Evolutionary conservation across 2,113 vertebrate genomes (phyloP).

Genomic region (Anoura caudifer): DNA sequence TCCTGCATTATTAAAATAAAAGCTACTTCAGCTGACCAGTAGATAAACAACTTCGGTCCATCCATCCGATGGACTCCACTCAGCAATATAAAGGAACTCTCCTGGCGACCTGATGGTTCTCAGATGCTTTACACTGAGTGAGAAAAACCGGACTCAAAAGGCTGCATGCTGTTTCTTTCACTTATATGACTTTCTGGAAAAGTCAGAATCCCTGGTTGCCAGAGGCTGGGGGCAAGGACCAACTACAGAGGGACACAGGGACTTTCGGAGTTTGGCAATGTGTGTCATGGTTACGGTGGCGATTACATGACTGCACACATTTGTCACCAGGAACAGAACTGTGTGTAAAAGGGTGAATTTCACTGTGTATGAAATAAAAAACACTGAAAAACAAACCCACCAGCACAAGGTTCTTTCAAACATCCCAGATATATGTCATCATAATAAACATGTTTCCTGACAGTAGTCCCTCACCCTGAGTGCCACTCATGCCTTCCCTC

Average conservation of each 20-base stretch:
- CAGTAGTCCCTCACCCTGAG: not conserved
- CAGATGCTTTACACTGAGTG: not conserved
- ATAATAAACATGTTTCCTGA: not conserved
- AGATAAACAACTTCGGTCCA: too few relatives aligned
- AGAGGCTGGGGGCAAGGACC: not conserved
- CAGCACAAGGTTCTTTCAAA: not conserved
- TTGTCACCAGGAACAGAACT: not conserved
- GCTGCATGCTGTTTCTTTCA: not conserved
- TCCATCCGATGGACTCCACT: not conserved
- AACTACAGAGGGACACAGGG: not conserved
- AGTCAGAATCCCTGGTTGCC: not conserved
- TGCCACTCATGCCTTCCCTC: not conserved
- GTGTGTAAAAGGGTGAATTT: not conserved
- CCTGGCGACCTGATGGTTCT: accelerated
- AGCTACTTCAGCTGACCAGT: not conserved
- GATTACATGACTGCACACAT: not conserved
- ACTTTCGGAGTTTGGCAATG: not conserved
- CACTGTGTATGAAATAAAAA: not conserved
- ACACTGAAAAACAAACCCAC: not conserved
- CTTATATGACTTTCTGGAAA: not conserved
- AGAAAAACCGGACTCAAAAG: not conserved
- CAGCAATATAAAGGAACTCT: not conserved
- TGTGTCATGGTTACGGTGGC: accelerated
- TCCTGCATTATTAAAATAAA: not conserved
- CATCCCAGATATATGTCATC: too few relatives aligned